Conservation (phyloP, 2,888 invertebrate species). For the Caenorhabditis sp. region DNA sequence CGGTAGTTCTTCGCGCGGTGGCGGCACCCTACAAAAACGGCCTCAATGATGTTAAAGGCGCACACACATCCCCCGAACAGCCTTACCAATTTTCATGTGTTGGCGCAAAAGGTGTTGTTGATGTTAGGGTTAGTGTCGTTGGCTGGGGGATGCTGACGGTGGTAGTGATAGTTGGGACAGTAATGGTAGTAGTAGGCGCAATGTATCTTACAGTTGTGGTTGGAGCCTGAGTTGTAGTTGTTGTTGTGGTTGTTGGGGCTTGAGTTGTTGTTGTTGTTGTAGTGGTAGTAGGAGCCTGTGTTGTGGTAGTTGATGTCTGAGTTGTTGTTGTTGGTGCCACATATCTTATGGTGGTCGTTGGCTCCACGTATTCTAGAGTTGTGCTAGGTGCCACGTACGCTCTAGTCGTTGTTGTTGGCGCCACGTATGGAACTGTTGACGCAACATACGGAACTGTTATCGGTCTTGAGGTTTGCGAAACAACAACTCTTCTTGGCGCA, state of each 20-base stretch:
- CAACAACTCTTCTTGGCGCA: not conserved
- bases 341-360: not conserved
- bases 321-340: not conserved
- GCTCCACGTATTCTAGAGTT: no score
- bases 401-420: not conserved
- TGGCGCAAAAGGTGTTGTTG: constrained; percentile 16
- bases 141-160: constrained; percentile 12
- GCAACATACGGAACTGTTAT: not conserved
- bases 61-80: no score
- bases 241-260: not conserved
- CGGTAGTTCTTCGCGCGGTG: not conserved
- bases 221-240: constrained; percentile 1
- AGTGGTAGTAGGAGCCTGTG: not conserved
- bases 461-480: not conserved
- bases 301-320: not conserved
- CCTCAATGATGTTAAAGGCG: not conserved
- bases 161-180: constrained; percentile 6
- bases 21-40: not conserved
- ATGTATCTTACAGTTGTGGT: constrained; percentile 20
- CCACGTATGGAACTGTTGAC: not conserved
- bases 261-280: not conserved
- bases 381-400: not conserved
- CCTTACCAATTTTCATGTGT: not conserved
- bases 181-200: constrained; percentile 15
- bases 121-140: constrained; percentile 10